Evolutionary conservation across 2,888 invertebrate genomes (phyloP), one percentile per base, ranked within the genome.

Genomic region (Orthosia incerta): DNA sequence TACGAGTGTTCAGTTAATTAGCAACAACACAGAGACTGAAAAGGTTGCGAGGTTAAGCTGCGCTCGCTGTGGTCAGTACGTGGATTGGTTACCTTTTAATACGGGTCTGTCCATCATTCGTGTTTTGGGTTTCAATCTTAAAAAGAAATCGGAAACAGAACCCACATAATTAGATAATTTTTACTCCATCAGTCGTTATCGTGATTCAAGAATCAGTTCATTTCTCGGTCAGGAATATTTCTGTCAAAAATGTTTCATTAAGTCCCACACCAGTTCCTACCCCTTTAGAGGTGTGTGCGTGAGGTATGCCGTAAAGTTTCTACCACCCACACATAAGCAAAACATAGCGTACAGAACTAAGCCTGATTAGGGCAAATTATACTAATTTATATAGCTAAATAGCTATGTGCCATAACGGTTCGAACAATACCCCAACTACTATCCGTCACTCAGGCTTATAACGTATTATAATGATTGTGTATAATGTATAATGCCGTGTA

Each of bases 381-480:
- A n/a, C 12, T 56, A 74, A 75, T 75, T 67, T 68, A 63, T 76
- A 80, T 51, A 73, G 31, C 39, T 79, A 55, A n/a, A n/a, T n/a
- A n/a, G n/a, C n/a, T n/a, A 69, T n/a, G 26, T 45, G 16, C n/a
- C 64, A 39, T 79, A 77, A 76, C 64, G 62, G 74, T 71, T 68
- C 65, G 45, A 78, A 88, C 78, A 88, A 83, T 80, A 76, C 66
- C 63, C 15, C 18, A 68, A 70, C 72, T 80, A 86, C 62, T 85
- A 87, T 87, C 82, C 85, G 84, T 87, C 86, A 87, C 83, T 87
- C 79, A 86, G 76, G 89, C 83, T 86, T 89, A 84, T 89, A 89
- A 89, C 88, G 89, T 88, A 83, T 84, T 86, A 39, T 39, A 86
- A 87, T 89, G 83, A 89, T n/a, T 75, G 31, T 62, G 23, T 62